A percentile compares a stretch with the other conserved stretches of the same genome.
These are phyloP conservation scores for Arrhopalites spinosus DNA, from an alignment of 2,888 invertebrate genomes.

Conservation along the genomic window DNA sequence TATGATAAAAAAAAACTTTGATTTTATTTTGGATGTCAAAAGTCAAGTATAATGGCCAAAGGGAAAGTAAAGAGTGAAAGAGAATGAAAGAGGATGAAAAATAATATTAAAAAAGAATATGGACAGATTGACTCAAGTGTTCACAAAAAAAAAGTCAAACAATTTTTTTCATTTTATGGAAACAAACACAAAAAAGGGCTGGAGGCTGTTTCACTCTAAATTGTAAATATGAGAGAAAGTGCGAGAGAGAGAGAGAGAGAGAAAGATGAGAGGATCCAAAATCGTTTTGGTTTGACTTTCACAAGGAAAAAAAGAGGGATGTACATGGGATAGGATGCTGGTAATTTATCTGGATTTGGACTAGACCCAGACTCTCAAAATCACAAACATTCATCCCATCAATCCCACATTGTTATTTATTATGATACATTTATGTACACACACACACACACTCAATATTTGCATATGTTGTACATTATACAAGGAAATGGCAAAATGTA, in stretches of 20 bases:
- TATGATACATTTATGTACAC: not conserved
- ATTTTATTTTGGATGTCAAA: not conserved
- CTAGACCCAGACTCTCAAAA: not conserved
- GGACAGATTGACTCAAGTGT: conserved; percentile 23
- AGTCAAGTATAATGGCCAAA: not conserved
- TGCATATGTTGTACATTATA: too few species aligned
- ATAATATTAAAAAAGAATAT: not conserved
- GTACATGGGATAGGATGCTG: not conserved
- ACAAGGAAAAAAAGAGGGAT: not conserved
- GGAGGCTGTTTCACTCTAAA: not conserved
- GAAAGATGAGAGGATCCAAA: not conserved
- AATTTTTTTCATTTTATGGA: not conserved
- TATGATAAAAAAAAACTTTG: too few species aligned
- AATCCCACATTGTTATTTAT: not conserved
- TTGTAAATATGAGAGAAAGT: not conserved
- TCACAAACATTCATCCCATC: not conserved
- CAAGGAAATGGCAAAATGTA: too few species aligned
- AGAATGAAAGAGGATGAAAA: not conserved
- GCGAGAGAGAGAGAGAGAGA: not conserved
- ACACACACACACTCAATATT: not conserved
- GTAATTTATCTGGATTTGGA: conserved; percentile 30
- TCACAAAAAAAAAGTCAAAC: not conserved
- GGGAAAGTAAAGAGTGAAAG: not conserved
- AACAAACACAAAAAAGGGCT: not conserved
- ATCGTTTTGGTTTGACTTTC: conserved; percentile 20